Evolutionary conservation across 2,888 invertebrate species (phyloP), one percentile per base, ranked within the genome.

Genomic region (Imbricaverruca yamaguchii): DNA sequence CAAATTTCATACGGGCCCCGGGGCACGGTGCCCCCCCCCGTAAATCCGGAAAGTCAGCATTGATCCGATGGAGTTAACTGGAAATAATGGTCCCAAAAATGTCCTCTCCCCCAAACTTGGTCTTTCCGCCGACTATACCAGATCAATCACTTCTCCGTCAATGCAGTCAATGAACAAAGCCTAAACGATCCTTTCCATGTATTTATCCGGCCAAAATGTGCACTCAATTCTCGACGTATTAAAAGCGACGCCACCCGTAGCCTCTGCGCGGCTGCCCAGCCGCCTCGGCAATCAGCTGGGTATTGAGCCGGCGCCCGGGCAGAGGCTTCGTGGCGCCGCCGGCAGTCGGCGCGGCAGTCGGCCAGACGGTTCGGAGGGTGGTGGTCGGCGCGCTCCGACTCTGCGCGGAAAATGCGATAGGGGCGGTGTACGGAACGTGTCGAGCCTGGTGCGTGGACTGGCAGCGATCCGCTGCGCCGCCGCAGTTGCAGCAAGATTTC

Each of bases 271-370:
- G 25, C 13, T 25, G 11, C 11, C 25, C n/a, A 13, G 12, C 25
- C 25, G 0, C 67, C 11, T 4, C 67, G 13, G 11, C 25, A 67
- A 13, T 67, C 67, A 67, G 67, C 67, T 67, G 67, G 67, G 67
- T 67, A 67, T 67, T 67, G 67, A 67, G 67, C 67, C 67, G 67
- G 25, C 25, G 10, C 67, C 67, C 67, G 67, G 25, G 25, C n/a
- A 67, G 67, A 67, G 67, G 67, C 67, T 67, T 25, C 25, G 4
- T 7, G 12, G 9, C 25, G 67, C 67, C 25, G 67, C 25, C 67
- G 67, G 67, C 67, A 25, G 25, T n/a, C 13, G 67, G 25, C 25
- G 67, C 67, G 67, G 25, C 67, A 67, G 67, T 67, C 67, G n/a
- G 25, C 13, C 7, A 0, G 67, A 25, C 25, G 25, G 1, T 2